phyloP scores from a whole-genome alignment of 2,888 invertebrate species.

The Sminthurinus aureus region DNA sequence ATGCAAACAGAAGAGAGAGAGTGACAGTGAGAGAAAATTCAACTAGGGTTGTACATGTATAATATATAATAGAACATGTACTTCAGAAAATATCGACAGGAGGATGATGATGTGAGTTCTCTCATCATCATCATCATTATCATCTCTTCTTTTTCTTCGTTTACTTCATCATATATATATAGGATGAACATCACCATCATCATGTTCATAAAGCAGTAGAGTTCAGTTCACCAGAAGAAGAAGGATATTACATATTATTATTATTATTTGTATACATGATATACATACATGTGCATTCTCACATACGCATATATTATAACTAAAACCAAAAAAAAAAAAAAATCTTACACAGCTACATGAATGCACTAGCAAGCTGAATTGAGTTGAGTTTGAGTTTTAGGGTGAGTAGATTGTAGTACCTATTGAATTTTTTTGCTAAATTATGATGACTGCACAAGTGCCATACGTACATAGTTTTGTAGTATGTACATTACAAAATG shows the following conservation, averaged over 20 bases:
- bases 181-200: constrained; percentile 9
- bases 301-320: not conserved
- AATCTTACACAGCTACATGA: not conserved
- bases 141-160: constrained; percentile 16
- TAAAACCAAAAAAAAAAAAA: not conserved
- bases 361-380: too few relatives aligned
- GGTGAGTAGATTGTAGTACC: not conserved
- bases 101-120: constrained; percentile 24
- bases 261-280: constrained; percentile 1
- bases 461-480: not conserved
- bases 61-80: not conserved
- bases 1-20: too few relatives aligned
- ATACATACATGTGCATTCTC: not conserved
- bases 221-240: constrained; percentile 6
- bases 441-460: constrained; percentile 28
- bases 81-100: constrained; percentile 30
- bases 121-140: too few relatives aligned
- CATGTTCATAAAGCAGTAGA: constrained; percentile 22
- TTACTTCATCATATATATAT: constrained; percentile 14
- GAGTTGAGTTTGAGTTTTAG: not conserved
- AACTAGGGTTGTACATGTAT: not conserved
- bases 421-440: constrained; percentile 32
- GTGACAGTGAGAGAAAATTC: not conserved
- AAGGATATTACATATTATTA: not conserved
- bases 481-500: not conserved